Percentiles rank a stretch among this genome's conserved stretches.
These are phyloP conservation scores for Diprion similis DNA, from an alignment of 1,140 invertebrate species.

Conservation along the genomic window DNA sequence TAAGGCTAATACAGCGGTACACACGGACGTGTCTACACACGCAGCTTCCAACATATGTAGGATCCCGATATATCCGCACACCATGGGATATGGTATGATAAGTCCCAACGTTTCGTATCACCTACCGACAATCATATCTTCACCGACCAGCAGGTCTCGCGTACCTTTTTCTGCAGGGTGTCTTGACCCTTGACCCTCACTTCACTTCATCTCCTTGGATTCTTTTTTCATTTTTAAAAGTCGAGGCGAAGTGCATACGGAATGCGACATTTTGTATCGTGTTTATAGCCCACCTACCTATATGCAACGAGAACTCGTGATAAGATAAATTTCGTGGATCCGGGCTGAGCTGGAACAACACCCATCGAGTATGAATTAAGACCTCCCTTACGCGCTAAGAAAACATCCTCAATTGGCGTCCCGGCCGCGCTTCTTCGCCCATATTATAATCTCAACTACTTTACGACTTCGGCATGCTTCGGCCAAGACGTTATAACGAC, in stretches of 20 bases:
- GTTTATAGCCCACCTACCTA: no score
- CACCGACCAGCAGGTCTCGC: not conserved
- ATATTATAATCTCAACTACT: conserved; percentile 13
- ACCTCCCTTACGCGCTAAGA: conserved; percentile 42
- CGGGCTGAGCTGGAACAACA: conserved; percentile 49
- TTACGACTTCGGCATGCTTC: conserved; percentile 17
- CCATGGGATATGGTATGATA: not conserved
- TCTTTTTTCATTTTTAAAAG: conserved; percentile 32
- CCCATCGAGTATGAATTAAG: conserved; percentile 45
- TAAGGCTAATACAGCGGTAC: not conserved
- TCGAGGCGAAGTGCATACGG: not conserved
- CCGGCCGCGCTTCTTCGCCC: conserved; percentile 41
- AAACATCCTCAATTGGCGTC: conserved; percentile 51
- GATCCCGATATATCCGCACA: no score
- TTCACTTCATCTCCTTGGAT: conserved; percentile 14
- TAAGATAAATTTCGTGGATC: conserved; percentile 43
- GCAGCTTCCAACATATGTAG: no score
- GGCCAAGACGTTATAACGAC: not conserved
- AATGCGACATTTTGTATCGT: not conserved
- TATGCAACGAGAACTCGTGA: no score
- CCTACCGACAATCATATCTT: not conserved
- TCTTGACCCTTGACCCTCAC: conserved; percentile 8
- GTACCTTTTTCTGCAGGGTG: not conserved
- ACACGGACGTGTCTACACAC: no score
- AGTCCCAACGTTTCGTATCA: not conserved